Conservation (phyloP, 2,113 vertebrate species). For the Thunnus thynnus region DNA sequence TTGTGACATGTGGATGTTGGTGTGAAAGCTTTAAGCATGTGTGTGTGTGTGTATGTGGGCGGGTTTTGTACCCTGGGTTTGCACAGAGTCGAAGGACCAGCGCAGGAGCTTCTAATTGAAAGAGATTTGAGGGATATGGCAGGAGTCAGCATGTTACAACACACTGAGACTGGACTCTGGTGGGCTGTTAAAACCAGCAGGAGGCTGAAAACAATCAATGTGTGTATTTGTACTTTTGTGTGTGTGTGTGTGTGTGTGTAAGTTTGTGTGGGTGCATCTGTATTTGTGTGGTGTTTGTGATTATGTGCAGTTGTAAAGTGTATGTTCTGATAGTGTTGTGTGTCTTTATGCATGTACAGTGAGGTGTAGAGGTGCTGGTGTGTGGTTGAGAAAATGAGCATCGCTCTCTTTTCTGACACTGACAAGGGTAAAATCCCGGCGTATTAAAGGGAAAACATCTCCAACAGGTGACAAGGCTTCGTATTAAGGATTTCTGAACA, state of each 20-base stretch:
- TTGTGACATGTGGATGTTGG: conserved; percentile 51
- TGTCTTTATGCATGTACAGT: conserved; percentile 36
- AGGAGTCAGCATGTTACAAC: conserved; percentile 79
- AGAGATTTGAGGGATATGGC: conserved; percentile 82
- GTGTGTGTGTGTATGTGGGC: conserved; percentile 53
- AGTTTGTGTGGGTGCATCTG: conserved; percentile 39
- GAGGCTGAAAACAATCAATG: conserved; percentile 74
- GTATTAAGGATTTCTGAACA: conserved; percentile 66
- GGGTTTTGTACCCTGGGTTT: conserved; percentile 68
- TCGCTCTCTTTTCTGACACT: conserved; percentile 51
- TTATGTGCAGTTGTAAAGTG: conserved; percentile 29
- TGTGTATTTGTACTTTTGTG: conserved; percentile 48
- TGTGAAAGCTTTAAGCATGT: conserved; percentile 29
- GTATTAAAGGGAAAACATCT: conserved; percentile 61
- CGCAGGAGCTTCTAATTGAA: conserved; percentile 84
- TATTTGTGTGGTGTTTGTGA: conserved; percentile 44
- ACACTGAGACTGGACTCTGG: conserved; percentile 76
- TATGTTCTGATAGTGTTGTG: conserved; percentile 38
- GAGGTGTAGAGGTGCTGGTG: conserved; percentile 32
- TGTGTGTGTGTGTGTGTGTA: conserved; percentile 30
- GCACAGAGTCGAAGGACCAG: conserved; percentile 71
- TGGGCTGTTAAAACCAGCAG: conserved; percentile 81
- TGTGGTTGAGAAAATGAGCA: conserved; percentile 59
- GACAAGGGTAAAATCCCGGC: conserved; percentile 58
- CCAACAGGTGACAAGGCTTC: conserved; percentile 75